Evolutionary conservation across 2,797 vertebrate species (phyloP), one percentile per base, ranked within the genome.

Genomic region (Schizothorax lantsangensis): DNA sequence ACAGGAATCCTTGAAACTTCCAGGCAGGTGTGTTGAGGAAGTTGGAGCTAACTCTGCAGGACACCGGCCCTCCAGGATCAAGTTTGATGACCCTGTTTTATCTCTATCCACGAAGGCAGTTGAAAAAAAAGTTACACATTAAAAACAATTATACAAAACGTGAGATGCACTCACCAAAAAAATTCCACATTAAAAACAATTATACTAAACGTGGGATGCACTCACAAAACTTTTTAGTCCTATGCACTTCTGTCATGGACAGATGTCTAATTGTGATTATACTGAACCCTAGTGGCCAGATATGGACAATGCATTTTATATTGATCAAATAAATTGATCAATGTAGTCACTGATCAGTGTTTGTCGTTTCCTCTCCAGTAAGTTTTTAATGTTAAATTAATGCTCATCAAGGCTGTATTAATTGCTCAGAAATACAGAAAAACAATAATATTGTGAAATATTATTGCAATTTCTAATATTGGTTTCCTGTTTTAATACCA

Each of bases 281-380:
- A 72, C 77, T 62, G 66, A 47, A 12, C 26, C 5, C 77, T 73
- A 36, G 84, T 59, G 84, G 84, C 14, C 38, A 80, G 2, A 79
- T 45, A 4, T 11, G 17, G 77, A 21, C 52, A 71, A 43, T 59
- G 26, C 64, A 84, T 40, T 23, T 78, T 43, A 30, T 14, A 30
- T 49, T 26, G 54, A 30, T 30, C 30, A 30, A 52, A 33, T 6
- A 17, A 30, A 30, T 15, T 33, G 64, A 52, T 52, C 15, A 17
- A 17, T 52, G 49, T 52, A 2, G 5, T 17, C 6, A 33, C 26
- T 66, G 64, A 15, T 15, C 62, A 66, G 17, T n/a, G 6, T 30
- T 66, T n/a, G 30, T 66, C 2, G 26, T 66, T 66, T 66, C 62
- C 6, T 33, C 26, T 30, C 17, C 47, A 49, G 47, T 49, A 17